These are phyloP conservation scores for Idaea aversata DNA, from an alignment of 2,888 invertebrate species.

Conservation along the genomic window DNA sequence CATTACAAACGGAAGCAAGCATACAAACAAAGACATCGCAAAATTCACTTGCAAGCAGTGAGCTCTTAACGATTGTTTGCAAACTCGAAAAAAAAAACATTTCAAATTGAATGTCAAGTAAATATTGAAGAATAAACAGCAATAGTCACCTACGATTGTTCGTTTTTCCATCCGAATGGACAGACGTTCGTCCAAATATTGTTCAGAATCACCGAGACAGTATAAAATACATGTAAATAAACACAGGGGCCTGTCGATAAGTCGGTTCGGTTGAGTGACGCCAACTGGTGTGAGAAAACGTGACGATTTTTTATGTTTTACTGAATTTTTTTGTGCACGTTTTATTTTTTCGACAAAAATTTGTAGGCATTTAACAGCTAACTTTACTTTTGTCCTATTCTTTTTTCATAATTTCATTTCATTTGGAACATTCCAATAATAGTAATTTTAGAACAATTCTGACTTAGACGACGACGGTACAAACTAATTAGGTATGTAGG, in stretches of 20 bases:
- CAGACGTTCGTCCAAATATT: constrained; percentile 35
- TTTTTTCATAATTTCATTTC: no score
- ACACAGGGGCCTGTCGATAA: constrained; percentile 29
- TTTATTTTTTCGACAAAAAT: no score
- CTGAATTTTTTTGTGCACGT: neutral
- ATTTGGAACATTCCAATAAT: no score
- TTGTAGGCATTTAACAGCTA: no score
- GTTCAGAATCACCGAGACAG: constrained; percentile 31
- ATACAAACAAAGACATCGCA: neutral
- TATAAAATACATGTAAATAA: constrained; percentile 33
- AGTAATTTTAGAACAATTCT: no score
- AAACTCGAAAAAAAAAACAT: constrained; percentile 24
- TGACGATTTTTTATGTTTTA: constrained; percentile 12
- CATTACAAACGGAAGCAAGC: neutral
- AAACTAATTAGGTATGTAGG: no score
- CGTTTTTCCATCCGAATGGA: constrained; percentile 37
- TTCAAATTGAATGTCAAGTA: constrained; percentile 23
- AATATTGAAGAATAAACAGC: constrained; percentile 32
- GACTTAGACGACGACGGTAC: no score
- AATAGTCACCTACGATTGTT: constrained; percentile 29
- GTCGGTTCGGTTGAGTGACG: constrained; percentile 38
- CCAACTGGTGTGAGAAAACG: constrained; percentile 30
- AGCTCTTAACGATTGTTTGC: constrained; percentile 22
- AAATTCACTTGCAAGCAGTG: neutral
- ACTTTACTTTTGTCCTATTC: no score